Conservation (phyloP, 2,888 invertebrate species). For the Caprella mutica region DNA sequence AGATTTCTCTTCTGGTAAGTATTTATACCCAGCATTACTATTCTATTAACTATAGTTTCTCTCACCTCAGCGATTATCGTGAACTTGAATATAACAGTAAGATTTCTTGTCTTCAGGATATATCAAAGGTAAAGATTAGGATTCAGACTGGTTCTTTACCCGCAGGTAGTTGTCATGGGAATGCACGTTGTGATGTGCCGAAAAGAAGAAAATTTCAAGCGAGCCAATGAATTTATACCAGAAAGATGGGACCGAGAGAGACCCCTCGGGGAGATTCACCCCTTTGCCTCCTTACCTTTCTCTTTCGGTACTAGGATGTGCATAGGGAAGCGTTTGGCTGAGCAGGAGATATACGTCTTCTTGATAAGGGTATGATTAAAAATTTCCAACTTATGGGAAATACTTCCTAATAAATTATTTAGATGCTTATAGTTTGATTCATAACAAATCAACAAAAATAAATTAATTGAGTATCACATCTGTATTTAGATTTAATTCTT, state of each 20-base stretch:
- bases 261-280: constrained; percentile 26
- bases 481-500: background rate
- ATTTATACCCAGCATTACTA: too few relatives aligned
- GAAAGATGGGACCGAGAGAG: constrained; percentile 24
- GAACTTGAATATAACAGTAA: too few relatives aligned
- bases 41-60: too few relatives aligned
- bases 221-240: constrained; percentile 23
- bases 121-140: too few relatives aligned
- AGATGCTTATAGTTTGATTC: constrained; percentile 8
- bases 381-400: background rate
- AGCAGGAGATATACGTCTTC: constrained; percentile 26
- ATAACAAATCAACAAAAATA: constrained; percentile 9
- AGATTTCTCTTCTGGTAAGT: too few relatives aligned
- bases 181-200: constrained; percentile 10
- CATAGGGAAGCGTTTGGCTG: constrained; percentile 21
- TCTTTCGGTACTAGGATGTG: constrained; percentile 28
- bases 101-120: too few relatives aligned
- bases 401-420: background rate
- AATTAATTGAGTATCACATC: constrained; percentile 6
- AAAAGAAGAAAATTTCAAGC: constrained; percentile 16
- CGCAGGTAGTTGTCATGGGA: background rate
- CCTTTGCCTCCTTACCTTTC: constrained; percentile 25
- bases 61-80: too few relatives aligned
- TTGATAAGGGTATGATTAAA: constrained; percentile 19
- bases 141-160: too few relatives aligned